phyloP scores from a whole-genome alignment of 1,140 invertebrate species.

The Sitobion miscanthi region DNA sequence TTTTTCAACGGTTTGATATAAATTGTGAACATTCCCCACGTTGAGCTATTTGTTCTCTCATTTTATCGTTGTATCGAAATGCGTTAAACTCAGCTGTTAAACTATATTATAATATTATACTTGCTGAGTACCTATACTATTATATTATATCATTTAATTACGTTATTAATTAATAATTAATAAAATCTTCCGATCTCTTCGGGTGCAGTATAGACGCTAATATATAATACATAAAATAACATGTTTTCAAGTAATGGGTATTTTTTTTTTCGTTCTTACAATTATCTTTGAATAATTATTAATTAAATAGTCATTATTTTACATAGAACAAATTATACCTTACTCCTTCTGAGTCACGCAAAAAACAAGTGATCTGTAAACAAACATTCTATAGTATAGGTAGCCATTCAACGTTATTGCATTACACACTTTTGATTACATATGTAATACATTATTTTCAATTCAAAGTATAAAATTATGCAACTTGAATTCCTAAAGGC shows the following conservation, averaged over 20 bases:
- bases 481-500: slow-evolving; percentile 5
- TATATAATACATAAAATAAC: background rate
- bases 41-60: background rate
- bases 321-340: background rate
- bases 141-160: background rate
- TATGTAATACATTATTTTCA: background rate
- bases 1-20: background rate
- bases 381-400: background rate
- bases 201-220: background rate
- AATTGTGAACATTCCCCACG: background rate
- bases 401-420: background rate
- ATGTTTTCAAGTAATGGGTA: background rate
- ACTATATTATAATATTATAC: background rate
- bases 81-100: background rate
- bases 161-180: background rate
- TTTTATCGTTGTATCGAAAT: background rate
- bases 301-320: background rate
- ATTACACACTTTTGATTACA: slow-evolving; percentile 8
- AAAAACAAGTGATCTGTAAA: slow-evolving; percentile 28
- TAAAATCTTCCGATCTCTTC: background rate
- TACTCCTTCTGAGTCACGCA: background rate
- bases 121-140: background rate
- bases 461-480: slow-evolving; percentile 33
- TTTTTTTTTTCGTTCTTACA: background rate
- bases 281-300: background rate